Evolutionary conservation across 2,888 invertebrate genomes (phyloP), one percentile per base, ranked within the genome.

Genomic region (Fragum sueziense): DNA sequence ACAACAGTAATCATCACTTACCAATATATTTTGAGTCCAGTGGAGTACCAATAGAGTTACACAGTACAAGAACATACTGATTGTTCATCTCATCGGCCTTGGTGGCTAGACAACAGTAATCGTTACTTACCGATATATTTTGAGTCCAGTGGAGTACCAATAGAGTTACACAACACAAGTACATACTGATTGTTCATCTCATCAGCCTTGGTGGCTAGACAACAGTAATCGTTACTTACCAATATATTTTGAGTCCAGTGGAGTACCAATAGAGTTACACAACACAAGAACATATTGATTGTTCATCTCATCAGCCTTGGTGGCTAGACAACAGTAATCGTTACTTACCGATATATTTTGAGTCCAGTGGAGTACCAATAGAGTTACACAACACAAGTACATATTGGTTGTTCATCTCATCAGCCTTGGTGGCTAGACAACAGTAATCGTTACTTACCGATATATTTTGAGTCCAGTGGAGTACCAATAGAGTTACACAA

Each of bases 401-500:
- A 93, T 95, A 97, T 90, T 95, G 95, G 69, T 93, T 93, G 70
- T 88, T 90, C 17, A 91, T 90, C 65, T 95, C 94, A 76, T 95
- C 94, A 31, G 93, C 91, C 86, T 94, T 94, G 0, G 96, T 95
- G 22, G 96, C 96, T 76, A 97, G 92, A 29, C 96, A 95, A 92
- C 97, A 97, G 91, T 97, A 96, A 84, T 97, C 97, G 31, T 95
- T 96, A 29, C 69, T 69, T 41, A 80, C 81, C 81, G 34, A 96
- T 95, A 88, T 96, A 96, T 93, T 96, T 96, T 6, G 95, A 95
- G 92, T 97, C 97, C 33, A 97, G 95, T 0, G 97, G 96, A 0
- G 97, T 97, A 14, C 97, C 97, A 88, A 97, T 96, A 0, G 97
- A 96, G 92, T 97, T 97, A 91, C 97, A 97, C 37, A 98, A 94